phyloP scores from a whole-genome alignment of 2,888 invertebrate species.

The Drosophila rellima region DNA sequence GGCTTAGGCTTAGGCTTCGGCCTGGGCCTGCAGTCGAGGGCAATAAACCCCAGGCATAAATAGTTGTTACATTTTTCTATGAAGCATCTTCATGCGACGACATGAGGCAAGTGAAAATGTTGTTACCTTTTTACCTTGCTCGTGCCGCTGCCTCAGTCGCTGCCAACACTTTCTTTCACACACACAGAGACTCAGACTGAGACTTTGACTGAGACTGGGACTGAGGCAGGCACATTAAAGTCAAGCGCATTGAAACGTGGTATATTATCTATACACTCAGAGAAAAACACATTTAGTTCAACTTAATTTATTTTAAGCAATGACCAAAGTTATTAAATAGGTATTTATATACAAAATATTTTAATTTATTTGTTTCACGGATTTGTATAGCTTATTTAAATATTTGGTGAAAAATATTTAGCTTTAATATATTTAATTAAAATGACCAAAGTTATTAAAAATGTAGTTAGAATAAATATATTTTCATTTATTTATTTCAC shows the following conservation, averaged over 20 bases:
- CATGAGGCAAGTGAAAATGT: constrained; percentile 75
- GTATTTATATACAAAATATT: too few relatives aligned
- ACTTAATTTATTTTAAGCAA: too few relatives aligned
- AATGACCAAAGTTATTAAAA: too few relatives aligned
- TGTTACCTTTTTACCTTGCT: constrained; percentile 74
- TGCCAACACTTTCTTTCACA: constrained; percentile 68
- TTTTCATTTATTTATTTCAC: too few relatives aligned
- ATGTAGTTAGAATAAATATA: too few relatives aligned
- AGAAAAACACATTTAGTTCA: too few relatives aligned
- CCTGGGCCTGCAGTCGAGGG: constrained; percentile 51
- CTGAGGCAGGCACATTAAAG: constrained; percentile 3
- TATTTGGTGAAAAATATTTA: too few relatives aligned
- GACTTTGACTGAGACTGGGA: background rate
- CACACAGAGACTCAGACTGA: constrained; percentile 18
- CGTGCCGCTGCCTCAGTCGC: constrained; percentile 40
- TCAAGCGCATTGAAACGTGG: constrained; percentile 30
- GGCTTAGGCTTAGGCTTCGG: constrained; percentile 46
- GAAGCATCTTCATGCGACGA: constrained; percentile 69
- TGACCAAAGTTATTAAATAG: too few relatives aligned
- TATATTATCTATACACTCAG: constrained; percentile 26
- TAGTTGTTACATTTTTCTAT: constrained; percentile 60
- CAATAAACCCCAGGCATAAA: constrained; percentile 69
- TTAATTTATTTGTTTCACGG: too few relatives aligned
- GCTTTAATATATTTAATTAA: too few relatives aligned
- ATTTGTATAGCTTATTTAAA: too few relatives aligned